Evolutionary conservation across 2,888 invertebrate species (phyloP), one percentile per base, ranked within the genome.

Genomic region (Cremastobaeus sp.): DNA sequence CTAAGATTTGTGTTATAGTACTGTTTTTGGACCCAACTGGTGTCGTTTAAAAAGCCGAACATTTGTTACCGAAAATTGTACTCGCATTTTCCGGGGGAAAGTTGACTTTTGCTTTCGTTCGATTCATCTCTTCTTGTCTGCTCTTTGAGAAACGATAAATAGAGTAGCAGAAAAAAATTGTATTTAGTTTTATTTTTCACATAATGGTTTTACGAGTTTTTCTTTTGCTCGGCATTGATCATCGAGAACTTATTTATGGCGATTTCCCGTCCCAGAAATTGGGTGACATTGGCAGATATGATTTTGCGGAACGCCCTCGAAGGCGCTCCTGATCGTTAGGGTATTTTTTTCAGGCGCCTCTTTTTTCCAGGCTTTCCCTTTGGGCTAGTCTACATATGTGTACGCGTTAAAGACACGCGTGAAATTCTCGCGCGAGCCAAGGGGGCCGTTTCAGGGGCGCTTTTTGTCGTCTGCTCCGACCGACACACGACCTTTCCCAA

Each of bases 1-100:
- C 73, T 78, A 83, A 85, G 86, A 85, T 85, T 85, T 86, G 84
- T 86, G 84, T 85, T 85, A 85, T 84, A 77, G 82, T 80, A 76
- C 47, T 78, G 80, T 83, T 84, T 82, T 84, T 81, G 78, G 81
- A 72, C 69, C 62, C 76, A 55, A 60, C n/a, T 45, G 60, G 71
- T 66, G 66, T 69, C 64, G 59, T 71, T 69, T 35, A 65, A 50
- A 54, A 52, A 54, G 64, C 17, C 35, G 28, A 59, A 48, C 41
- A 41, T 30, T 64, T 50, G 11, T 18, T 32, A 18, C n/a, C 14
- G 11, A 48, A 69, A 43, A 55, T 39, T 39, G n/a, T 9, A 35
- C n/a, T n/a, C n/a, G n/a, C n/a, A n/a, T n/a, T n/a, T n/a, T n/a
- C n/a, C n/a, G n/a, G n/a, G n/a, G n/a, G n/a, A n/a, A n/a, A n/a